Conservation (phyloP, 2,113 vertebrate species). For the Thomomys bottae region DNA sequence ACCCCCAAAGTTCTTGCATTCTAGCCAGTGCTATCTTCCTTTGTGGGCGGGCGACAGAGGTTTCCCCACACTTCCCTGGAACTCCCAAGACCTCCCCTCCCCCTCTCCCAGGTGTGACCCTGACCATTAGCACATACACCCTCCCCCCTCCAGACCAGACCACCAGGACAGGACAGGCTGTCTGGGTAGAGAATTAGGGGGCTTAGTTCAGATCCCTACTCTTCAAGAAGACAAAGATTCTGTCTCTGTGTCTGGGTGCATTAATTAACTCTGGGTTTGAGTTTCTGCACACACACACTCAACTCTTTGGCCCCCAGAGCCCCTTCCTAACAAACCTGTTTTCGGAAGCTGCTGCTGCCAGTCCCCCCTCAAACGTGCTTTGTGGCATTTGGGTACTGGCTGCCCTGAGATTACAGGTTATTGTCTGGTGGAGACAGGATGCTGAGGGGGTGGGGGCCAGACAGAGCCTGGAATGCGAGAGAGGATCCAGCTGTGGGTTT, state of each 20-base stretch:
- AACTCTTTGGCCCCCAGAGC: conserved; percentile 9
- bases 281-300: conserved; percentile 55
- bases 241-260: conserved; percentile 44
- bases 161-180: conserved; percentile 53
- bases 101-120: conserved; percentile 5
- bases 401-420: conserved; percentile 70
- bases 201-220: conserved; percentile 67
- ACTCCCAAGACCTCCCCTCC: neutral
- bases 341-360: conserved; percentile 42
- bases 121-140: conserved; percentile 1
- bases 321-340: conserved; percentile 74
- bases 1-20: neutral
- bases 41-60: neutral
- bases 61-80: neutral
- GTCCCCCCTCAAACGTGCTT: conserved; percentile 38
- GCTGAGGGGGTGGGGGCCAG: conserved; percentile 28
- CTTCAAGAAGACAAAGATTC: conserved; percentile 62
- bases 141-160: neutral
- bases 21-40: neutral
- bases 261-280: conserved; percentile 71
- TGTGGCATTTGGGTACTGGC: conserved; percentile 11
- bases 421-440: conserved; percentile 76
- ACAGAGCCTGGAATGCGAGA: conserved; percentile 54
- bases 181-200: conserved; percentile 66
- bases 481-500: conserved; percentile 26